Evolutionary conservation across 2,888 invertebrate genomes (phyloP), one percentile per base, ranked within the genome.

Genomic region (Seladonia tumulorum): DNA sequence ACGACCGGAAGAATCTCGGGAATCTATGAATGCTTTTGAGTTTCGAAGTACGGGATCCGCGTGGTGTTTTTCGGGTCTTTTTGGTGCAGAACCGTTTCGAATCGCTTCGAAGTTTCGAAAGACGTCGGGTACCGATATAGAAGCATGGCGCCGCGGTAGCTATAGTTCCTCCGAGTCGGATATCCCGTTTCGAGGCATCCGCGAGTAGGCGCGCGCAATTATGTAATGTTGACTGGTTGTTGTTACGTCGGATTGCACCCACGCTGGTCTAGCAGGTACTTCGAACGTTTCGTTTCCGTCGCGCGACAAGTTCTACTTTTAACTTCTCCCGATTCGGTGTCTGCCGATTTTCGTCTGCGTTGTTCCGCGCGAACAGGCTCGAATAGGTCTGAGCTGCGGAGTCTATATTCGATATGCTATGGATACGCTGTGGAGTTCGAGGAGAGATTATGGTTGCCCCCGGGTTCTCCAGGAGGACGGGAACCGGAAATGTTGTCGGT

Each of bases 131-230:
- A 82, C 78, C 63, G 71, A 78, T 84, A 84, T 84, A 78, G 84
- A 73, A 60, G 18, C 79, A 74, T 74, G 78, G 78, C 84, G 83
- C 66, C 84, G 72, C n/a, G 79, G 49, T 57, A 71, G 49, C 79
- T 85, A 76, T 76, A 76, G 71, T 53, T 53, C n/a, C 53, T 72
- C 75, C 71, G 25, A 75, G 29, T 71, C 75, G 53, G 75, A 85
- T 85, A 76, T 85, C 85, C 66, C 76, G 75, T 83, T 85, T 85
- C 83, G 63, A 72, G 85, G 66, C 71, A 66, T 68, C 66, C 71
- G 14, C 29, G 35, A n/a, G 39, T 79, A n/a, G 83, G 76, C 83
- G 79, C 22, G 22, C 76, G 10, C 18, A 76, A 85, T 85, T 85
- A 85, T 78, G 57, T 85, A 85, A 85, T 49, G 66, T 72, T 53